Percentiles rank a stretch among this genome's conserved stretches.
phyloP scores from a whole-genome alignment of 2,888 invertebrate species.

The Pecten maximus region DNA sequence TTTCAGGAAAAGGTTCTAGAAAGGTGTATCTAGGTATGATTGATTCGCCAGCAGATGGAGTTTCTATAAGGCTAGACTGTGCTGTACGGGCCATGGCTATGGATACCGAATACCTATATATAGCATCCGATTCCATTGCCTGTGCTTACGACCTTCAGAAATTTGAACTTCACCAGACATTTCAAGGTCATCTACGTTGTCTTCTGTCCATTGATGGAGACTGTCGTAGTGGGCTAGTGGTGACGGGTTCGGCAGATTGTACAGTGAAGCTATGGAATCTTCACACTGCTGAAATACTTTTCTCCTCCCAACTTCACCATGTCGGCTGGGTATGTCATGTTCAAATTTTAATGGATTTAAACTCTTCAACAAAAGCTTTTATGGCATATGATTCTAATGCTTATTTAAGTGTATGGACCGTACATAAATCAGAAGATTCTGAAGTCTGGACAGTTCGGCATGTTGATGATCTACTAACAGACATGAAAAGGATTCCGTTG shows the following conservation, averaged over 20 bases:
- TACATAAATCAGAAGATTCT: background rate
- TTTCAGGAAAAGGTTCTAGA: background rate
- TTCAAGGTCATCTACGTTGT: conserved; percentile 11
- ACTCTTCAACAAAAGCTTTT: background rate
- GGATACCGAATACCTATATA: background rate
- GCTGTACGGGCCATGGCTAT: background rate
- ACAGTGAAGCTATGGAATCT: background rate
- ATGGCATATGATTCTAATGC: background rate
- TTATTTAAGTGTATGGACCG: background rate
- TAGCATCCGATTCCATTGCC: background rate
- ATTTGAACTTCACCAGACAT: background rate
- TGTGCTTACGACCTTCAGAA: background rate
- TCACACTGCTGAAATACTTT: background rate
- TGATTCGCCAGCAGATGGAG: background rate
- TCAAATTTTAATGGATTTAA: background rate
- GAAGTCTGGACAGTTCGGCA: background rate
- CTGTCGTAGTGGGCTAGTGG: background rate
- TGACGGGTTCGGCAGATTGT: conserved; percentile 1
- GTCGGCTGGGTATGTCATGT: background rate
- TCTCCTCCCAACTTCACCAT: background rate
- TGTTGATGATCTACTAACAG: background rate
- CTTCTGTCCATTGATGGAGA: conserved; percentile 19
- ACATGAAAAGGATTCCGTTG: conserved; percentile 27
- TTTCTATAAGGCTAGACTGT: background rate
- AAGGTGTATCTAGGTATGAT: background rate